phyloP scores from a whole-genome alignment of 2,888 invertebrate species.

The Myopa tessellatipennis region DNA sequence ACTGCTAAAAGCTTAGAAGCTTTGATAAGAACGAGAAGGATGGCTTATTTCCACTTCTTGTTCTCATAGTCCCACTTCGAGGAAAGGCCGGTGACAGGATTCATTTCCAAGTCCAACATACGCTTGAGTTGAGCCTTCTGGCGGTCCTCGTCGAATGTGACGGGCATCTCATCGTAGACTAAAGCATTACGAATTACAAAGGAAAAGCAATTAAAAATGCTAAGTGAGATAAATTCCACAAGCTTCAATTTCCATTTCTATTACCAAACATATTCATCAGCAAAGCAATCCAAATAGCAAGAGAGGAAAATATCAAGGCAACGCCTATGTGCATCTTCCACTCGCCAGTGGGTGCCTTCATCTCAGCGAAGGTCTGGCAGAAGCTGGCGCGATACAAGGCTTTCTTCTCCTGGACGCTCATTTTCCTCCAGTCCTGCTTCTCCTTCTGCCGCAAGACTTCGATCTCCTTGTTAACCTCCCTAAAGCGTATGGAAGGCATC shows the following conservation, averaged over 20 bases:
- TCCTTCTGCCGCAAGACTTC: conserved; percentile 88
- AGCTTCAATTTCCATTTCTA: background rate
- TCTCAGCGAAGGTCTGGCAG: conserved; percentile 93
- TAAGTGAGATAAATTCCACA: background rate
- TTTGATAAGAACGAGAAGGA: background rate
- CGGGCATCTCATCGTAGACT: conserved; percentile 76
- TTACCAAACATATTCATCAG: conserved; percentile 64
- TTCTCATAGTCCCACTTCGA: conserved; percentile 94
- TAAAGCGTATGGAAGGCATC: conserved; percentile 89
- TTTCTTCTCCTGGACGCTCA: conserved; percentile 93
- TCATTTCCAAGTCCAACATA: conserved; percentile 81
- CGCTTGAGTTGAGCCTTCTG: conserved; percentile 83
- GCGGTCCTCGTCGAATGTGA: conserved; percentile 78
- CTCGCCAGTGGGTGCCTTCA: conserved; percentile 70
- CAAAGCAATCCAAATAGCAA: conserved; percentile 60
- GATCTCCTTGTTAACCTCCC: conserved; percentile 81
- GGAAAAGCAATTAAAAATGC: background rate
- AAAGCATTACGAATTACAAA: background rate
- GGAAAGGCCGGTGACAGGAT: conserved; percentile 83
- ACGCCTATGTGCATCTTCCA: conserved; percentile 72
- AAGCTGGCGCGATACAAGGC: conserved; percentile 91
- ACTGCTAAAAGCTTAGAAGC: conserved; percentile 8
- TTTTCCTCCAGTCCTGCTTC: conserved; percentile 95
- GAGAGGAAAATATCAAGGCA: conserved; percentile 53
- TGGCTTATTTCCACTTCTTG: conserved; percentile 81